phyloP scores from a whole-genome alignment of 1,140 invertebrate species.

The Phortica variegata region DNA sequence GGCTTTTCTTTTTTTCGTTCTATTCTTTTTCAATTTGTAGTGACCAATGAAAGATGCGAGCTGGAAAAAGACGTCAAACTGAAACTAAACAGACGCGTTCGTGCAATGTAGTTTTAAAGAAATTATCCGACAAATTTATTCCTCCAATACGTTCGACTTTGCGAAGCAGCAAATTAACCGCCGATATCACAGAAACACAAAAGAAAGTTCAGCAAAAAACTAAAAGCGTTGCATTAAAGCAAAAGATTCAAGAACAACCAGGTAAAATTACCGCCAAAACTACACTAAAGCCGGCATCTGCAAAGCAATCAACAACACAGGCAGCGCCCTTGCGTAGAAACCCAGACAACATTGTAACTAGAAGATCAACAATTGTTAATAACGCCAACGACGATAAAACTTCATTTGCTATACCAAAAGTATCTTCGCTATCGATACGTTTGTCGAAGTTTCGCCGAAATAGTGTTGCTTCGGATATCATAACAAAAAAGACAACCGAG shows the following conservation, averaged over 20 bases:
- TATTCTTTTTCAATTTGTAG: conserved; percentile 12
- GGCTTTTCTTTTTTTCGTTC: no score
- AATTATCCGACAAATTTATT: no score
- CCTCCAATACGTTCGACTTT: no score
- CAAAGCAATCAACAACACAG: no score
- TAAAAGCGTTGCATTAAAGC: background rate
- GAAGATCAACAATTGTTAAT: no score
- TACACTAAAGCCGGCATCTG: no score
- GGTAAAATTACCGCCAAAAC: background rate
- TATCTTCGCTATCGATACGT: no score
- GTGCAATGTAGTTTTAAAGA: conserved; percentile 39
- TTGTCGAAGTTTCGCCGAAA: no score
- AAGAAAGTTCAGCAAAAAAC: conserved; percentile 2
- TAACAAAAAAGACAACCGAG: no score
- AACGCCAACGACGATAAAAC: background rate
- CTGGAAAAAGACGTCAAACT: conserved; percentile 35
- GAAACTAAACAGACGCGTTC: conserved; percentile 40
- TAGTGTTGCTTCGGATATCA: no score
- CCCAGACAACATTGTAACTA: conserved; percentile 12
- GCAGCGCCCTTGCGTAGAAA: conserved; percentile 4
- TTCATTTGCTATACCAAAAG: background rate
- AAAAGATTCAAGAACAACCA: conserved; percentile 2
- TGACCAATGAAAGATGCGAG: conserved; percentile 45
- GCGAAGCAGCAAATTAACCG: conserved; percentile 15
- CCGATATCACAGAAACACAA: conserved; percentile 8